Base-by-base conservation (phyloP, 2,888 invertebrate species). In the Lasioglossum zephyrum region DNA sequence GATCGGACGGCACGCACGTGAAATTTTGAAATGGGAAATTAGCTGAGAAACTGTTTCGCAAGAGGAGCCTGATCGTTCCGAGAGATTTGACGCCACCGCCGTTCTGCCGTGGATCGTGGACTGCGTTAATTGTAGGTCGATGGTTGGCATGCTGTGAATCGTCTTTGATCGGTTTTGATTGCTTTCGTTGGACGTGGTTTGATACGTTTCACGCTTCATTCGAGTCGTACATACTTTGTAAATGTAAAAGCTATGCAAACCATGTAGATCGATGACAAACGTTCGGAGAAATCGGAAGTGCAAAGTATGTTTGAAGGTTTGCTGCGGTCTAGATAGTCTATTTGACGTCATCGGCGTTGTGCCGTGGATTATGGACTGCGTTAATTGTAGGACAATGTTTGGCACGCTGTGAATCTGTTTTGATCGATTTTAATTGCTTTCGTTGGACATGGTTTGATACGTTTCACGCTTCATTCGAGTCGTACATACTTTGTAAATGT, bases 1-100 rank as follows among this genome's bases (percentile, higher is more conserved):
- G 80, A 80, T 82, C 86, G 73, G 70, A 44, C 72, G 53, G 76
- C 89, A 90, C 89, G 89, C 88, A 88, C 74, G 81, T 53, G 81
- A 80, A 83, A 85, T 66, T 84, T 73, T 76, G 26, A 76, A 75
- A 85, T 73, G 79, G 72, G 53, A 76, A 85, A 85, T 85, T 85
- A 78, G 74, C 78, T 78, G 84, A 84, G 84, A 74, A 84, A 84
- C 31, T 77, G 77, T 74, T 74, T 77, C 73, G 69, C 84, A 13
- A 18, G 73, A 53, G 60, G 39, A n/a, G 6, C 36, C 39, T 31
- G 69, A 41, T 72, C 26, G 80, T 57, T 31, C 41, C 22, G 22
- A 36, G 41, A 75, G 41, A 80, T 49, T 75, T 49, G 26, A 31
- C 39, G 73, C 22, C 22, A 9, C 11, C 41, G 69, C 31, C 36